Percentiles rank a stretch among this genome's conserved stretches.
Conservation (phyloP, 2,888 invertebrate genomes). For the Abrostola tripartita region DNA sequence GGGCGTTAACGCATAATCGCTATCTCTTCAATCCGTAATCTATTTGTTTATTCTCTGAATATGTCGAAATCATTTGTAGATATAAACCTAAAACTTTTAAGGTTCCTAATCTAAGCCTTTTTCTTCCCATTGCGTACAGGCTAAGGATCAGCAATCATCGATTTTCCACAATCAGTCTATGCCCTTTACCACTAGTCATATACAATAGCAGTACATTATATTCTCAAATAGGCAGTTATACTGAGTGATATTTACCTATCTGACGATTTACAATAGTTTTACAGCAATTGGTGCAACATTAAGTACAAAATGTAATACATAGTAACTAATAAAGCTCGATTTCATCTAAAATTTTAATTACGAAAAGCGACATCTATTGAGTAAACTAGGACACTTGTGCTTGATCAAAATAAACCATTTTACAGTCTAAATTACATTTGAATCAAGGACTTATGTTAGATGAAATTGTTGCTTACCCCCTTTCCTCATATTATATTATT, state of each 20-base stretch:
- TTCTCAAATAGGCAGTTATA: slow-evolving; percentile 73
- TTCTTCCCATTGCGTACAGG: neutral
- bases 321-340: slow-evolving; percentile 30
- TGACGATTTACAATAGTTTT: slow-evolving; percentile 60
- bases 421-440: slow-evolving; percentile 22
- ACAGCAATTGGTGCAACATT: slow-evolving; percentile 65
- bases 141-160: slow-evolving; percentile 15
- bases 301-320: slow-evolving; percentile 73
- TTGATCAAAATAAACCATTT: slow-evolving; percentile 25
- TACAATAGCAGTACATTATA: slow-evolving; percentile 75
- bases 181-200: slow-evolving; percentile 79
- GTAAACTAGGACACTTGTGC: neutral
- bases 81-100: no score
- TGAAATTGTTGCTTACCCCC: slow-evolving; percentile 54
- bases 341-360: slow-evolving; percentile 36
- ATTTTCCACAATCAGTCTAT: slow-evolving; percentile 58
- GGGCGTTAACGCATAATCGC: neutral
- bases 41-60: neutral
- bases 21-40: neutral
- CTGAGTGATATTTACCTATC: slow-evolving; percentile 69
- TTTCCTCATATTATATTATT: slow-evolving; percentile 70
- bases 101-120: no score
- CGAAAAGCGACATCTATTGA: slow-evolving; percentile 14
- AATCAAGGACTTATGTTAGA: slow-evolving; percentile 32
- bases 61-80: neutral